Evolutionary conservation across 1,140 invertebrate species (phyloP).

Genomic region (Bombus waltoni): DNA sequence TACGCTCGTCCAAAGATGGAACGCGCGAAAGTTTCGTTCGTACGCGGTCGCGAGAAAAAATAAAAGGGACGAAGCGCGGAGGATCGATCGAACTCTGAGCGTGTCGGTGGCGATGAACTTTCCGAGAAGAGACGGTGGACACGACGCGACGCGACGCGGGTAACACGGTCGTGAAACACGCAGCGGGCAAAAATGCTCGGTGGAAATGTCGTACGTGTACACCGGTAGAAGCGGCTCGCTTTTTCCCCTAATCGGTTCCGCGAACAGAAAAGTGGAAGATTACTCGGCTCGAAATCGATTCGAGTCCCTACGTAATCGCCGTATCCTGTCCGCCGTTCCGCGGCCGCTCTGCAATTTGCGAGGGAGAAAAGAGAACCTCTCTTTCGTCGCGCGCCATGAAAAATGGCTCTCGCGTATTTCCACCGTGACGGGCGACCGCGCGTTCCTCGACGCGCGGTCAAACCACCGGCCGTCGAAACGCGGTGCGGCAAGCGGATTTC

Average conservation of each 20-base stretch:
- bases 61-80: too few species aligned
- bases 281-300: constrained; percentile 45
- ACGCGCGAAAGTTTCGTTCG: not conserved
- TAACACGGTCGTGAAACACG: not conserved
- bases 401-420: not conserved
- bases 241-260: constrained; percentile 59
- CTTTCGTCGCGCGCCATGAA: not conserved
- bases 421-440: not conserved
- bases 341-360: constrained; percentile 8
- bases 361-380: not conserved
- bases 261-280: constrained; percentile 72
- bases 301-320: constrained; percentile 28
- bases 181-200: not conserved
- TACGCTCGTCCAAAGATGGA: too few species aligned
- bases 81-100: not conserved
- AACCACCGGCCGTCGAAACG: not conserved
- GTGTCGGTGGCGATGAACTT: not conserved
- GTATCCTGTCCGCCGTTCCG: constrained; percentile 5
- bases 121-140: not conserved
- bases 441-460: not conserved
- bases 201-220: constrained; percentile 13
- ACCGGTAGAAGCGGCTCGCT: not conserved
- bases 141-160: not conserved
- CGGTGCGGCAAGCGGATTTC: too few species aligned
- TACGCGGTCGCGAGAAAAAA: not conserved